Percentiles rank a stretch among this genome's conserved stretches.
These are phyloP conservation scores for Podarcis siculus DNA, from an alignment of 2,797 vertebrate genomes.

Conservation along the genomic window DNA sequence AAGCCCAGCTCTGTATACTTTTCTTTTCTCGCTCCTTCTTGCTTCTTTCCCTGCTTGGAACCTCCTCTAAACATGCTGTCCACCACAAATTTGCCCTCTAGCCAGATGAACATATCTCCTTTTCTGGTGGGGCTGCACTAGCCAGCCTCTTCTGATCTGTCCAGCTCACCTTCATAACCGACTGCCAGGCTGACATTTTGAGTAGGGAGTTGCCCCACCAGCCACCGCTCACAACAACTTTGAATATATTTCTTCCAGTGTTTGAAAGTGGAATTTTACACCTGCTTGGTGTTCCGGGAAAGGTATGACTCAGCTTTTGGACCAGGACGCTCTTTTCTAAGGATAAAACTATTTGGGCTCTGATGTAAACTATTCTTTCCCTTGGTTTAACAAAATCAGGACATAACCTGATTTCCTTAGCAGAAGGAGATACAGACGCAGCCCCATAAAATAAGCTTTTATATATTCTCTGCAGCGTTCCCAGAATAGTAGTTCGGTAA, in stretches of 20 bases:
- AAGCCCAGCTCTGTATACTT: no score
- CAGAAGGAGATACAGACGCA: conserved; percentile 21
- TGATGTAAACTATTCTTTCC: neutral
- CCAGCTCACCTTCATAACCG: no score
- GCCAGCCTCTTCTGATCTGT: no score
- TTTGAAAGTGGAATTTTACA: neutral
- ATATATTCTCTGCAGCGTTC: conserved; percentile 17
- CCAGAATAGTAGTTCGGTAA: conserved; percentile 18
- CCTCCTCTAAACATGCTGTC: no score
- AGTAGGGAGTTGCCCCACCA: no score
- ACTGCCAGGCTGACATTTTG: no score
- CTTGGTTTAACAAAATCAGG: neutral
- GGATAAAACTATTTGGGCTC: conserved; percentile 12
- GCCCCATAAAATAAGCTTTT: neutral
- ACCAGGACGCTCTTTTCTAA: neutral
- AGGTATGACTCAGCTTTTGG: conserved; percentile 19
- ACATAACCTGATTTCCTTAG: conserved; percentile 17
- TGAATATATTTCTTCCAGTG: neutral
- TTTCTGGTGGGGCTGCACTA: no score
- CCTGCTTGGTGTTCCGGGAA: neutral
- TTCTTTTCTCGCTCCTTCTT: no score
- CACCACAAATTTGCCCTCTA: no score
- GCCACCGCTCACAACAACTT: neutral
- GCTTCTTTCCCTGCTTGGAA: no score
- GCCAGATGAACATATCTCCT: no score